phyloP scores from a whole-genome alignment of 2,113 vertebrate genomes.

The Dromiciops gliroides region DNA sequence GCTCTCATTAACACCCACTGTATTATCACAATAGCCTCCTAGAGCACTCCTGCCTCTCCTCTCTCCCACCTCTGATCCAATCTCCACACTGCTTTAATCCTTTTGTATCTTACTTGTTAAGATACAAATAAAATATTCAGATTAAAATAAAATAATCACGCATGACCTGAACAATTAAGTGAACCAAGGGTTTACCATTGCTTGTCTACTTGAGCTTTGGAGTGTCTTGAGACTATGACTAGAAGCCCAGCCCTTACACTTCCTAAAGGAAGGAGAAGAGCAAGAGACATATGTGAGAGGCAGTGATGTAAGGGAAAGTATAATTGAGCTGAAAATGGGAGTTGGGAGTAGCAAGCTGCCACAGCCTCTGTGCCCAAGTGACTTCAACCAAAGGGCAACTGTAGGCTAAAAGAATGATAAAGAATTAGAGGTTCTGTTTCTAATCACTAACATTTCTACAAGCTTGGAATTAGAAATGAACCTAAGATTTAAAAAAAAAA shows the following conservation, averaged over 20 bases:
- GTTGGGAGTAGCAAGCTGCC: neutral
- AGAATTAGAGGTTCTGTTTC: neutral
- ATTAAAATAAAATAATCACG: too few species aligned
- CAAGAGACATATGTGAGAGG: neutral
- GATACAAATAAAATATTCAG: too few species aligned
- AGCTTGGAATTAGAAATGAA: too few species aligned
- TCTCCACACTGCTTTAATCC: neutral
- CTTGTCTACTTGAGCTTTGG: neutral
- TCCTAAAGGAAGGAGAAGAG: neutral
- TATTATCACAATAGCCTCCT: neutral
- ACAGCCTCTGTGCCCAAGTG: neutral
- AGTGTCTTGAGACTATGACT: neutral
- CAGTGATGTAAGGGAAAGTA: neutral
- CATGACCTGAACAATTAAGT: too few species aligned
- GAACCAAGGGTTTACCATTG: neutral
- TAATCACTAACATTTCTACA: neutral
- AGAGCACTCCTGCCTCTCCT: neutral
- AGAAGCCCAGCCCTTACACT: neutral
- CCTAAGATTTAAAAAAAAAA: too few species aligned
- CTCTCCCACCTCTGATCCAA: neutral
- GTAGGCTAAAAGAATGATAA: neutral
- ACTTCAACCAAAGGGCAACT: neutral
- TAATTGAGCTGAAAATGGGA: neutral
- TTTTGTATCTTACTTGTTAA: neutral
- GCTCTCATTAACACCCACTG: neutral